Percentiles rank a stretch among this genome's conserved stretches.
phyloP scores from a whole-genome alignment of 2,797 vertebrate species.

The Acanthopagrus latus region DNA sequence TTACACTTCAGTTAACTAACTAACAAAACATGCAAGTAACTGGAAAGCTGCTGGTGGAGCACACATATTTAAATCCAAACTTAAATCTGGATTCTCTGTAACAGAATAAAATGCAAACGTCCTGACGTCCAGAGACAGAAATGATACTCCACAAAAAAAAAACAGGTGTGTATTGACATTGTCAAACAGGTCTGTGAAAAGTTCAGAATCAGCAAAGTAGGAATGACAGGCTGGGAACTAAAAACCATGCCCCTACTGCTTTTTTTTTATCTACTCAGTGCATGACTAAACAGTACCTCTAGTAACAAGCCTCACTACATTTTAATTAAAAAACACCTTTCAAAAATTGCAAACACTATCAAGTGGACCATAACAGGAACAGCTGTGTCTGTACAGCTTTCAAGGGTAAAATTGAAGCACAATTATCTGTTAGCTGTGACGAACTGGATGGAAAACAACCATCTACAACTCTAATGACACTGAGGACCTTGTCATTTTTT shows the following conservation, averaged over 20 bases:
- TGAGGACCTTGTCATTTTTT: background rate
- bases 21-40: background rate
- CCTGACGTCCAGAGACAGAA: background rate
- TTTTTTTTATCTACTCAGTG: background rate
- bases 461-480: too few relatives aligned
- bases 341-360: background rate
- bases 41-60: background rate
- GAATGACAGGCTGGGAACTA: background rate
- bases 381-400: too few relatives aligned
- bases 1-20: slow-evolving; percentile 6
- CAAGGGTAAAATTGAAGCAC: too few relatives aligned
- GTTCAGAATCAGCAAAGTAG: background rate
- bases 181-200: background rate
- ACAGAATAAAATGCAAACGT: background rate
- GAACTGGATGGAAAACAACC: too few relatives aligned
- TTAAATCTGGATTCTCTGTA: background rate
- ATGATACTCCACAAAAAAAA: background rate
- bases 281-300: background rate
- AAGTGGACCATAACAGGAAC: background rate
- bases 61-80: background rate
- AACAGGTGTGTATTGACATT: background rate
- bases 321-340: too few relatives aligned
- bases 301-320: too few relatives aligned
- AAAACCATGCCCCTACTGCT: background rate
- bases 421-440: too few relatives aligned